These are phyloP conservation scores for Chiridota heheva DNA, from an alignment of 35 echinoderm and acorn worm species.

Conservation along the genomic window DNA sequence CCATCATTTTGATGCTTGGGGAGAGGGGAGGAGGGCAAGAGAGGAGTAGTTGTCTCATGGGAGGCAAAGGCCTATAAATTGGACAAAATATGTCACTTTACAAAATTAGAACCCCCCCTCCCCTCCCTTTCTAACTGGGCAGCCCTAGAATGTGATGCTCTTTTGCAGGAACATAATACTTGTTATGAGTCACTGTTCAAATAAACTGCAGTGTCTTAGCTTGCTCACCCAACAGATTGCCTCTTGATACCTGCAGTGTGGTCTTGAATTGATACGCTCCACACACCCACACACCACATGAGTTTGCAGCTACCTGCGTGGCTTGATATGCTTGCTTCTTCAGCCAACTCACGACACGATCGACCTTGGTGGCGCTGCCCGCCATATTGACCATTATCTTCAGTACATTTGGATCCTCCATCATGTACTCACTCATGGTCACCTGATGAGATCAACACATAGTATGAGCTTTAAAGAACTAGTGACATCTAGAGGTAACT, in stretches of 20 bases:
- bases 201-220: neutral
- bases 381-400: constrained; percentile 74
- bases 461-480: too few species aligned
- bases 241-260: constrained; percentile 87
- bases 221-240: constrained; percentile 85
- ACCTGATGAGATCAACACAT: constrained; percentile 50
- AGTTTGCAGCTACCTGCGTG: constrained; percentile 70
- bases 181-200: too few species aligned
- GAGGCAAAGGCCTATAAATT: too few species aligned
- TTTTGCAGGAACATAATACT: too few species aligned
- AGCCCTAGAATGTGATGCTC: too few species aligned
- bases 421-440: constrained; percentile 95
- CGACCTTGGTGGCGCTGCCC: constrained; percentile 61
- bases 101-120: too few species aligned
- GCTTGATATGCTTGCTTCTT: constrained; percentile 67
- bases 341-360: constrained; percentile 74
- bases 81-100: too few species aligned
- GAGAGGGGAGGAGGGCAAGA: too few species aligned
- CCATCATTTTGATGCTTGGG: too few species aligned
- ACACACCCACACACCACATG: constrained; percentile 81
- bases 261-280: constrained; percentile 81
- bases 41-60: too few species aligned
- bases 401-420: constrained; percentile 84
- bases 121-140: too few species aligned
- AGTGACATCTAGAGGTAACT: too few species aligned